Evolutionary conservation across 2,888 invertebrate genomes (phyloP).

Genomic region (Oscheius sp.): DNA sequence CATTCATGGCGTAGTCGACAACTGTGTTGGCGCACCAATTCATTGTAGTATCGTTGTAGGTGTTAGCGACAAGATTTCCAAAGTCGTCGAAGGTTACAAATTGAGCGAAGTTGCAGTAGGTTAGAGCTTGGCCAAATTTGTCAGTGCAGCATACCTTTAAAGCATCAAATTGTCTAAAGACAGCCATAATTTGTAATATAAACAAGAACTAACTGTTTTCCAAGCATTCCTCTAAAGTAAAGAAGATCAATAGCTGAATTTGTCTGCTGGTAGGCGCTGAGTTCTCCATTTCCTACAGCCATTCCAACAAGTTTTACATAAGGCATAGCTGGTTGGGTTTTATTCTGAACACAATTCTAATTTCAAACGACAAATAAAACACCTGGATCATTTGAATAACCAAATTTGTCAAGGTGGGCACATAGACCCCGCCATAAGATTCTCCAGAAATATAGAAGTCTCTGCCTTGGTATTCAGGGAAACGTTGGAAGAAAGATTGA

Average conservation of each 20-base stretch:
- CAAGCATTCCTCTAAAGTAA: slow-evolving; percentile 64
- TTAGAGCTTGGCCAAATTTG: slow-evolving; percentile 42
- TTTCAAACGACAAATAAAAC: background rate
- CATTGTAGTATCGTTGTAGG: slow-evolving; percentile 24
- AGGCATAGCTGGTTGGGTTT: slow-evolving; percentile 38
- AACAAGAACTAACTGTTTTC: slow-evolving; percentile 48
- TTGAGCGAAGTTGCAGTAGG: slow-evolving; percentile 58
- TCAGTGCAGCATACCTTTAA: slow-evolving; percentile 55
- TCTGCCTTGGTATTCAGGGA: slow-evolving; percentile 73
- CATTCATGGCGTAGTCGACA: slow-evolving; percentile 43
- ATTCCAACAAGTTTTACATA: slow-evolving; percentile 63
- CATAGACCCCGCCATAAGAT: slow-evolving; percentile 76
- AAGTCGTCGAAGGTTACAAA: slow-evolving; percentile 39
- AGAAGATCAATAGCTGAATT: slow-evolving; percentile 63
- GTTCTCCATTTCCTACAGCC: slow-evolving; percentile 71
- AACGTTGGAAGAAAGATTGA: slow-evolving; percentile 75
- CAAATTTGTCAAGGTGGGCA: slow-evolving; percentile 72
- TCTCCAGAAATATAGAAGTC: slow-evolving; percentile 74
- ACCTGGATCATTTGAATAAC: slow-evolving; percentile 53
- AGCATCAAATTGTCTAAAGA: slow-evolving; percentile 51
- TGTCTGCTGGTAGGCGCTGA: slow-evolving; percentile 56
- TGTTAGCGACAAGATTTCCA: slow-evolving; percentile 46
- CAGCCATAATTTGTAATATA: slow-evolving; percentile 44
- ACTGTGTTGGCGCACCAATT: slow-evolving; percentile 56
- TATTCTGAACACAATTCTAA: background rate